phyloP scores from a whole-genome alignment of 2,888 invertebrate species.

The Zootermopsis nevadensis region DNA sequence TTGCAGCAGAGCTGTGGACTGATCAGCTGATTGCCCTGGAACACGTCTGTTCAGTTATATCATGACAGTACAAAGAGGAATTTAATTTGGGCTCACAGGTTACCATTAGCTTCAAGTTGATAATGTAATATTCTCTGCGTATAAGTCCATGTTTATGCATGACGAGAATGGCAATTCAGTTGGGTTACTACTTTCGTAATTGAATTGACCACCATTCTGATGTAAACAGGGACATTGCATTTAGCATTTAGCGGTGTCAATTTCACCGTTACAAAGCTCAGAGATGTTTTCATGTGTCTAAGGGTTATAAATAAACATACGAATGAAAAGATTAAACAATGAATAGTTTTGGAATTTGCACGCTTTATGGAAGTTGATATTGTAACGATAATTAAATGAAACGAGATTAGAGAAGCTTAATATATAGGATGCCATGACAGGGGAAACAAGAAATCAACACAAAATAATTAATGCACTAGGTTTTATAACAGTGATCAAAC shows the following conservation, averaged over 20 bases:
- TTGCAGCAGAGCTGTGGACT: neutral
- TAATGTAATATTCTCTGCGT: slow-evolving; percentile 18
- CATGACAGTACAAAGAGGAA: slow-evolving; percentile 2
- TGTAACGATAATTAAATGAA: too few species aligned
- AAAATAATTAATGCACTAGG: too few species aligned
- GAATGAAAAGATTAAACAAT: too few species aligned
- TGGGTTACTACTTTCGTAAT: neutral
- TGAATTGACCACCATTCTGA: slow-evolving; percentile 23
- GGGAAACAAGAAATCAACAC: too few species aligned
- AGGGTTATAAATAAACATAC: too few species aligned
- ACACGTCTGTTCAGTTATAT: neutral
- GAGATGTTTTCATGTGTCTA: too few species aligned
- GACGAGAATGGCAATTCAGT: slow-evolving; percentile 7
- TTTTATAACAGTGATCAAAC: too few species aligned
- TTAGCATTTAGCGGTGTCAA: neutral
- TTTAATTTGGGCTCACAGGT: slow-evolving; percentile 3
- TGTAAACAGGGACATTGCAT: neutral
- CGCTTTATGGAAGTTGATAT: too few species aligned
- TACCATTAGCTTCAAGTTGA: slow-evolving; percentile 3
- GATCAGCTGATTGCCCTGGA: neutral
- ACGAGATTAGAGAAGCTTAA: too few species aligned
- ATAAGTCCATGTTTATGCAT: slow-evolving; percentile 16
- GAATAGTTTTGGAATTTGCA: too few species aligned
- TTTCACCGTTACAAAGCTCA: neutral
- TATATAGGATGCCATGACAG: too few species aligned